Percentiles rank a stretch among this genome's conserved stretches.
Evolutionary conservation across 2,888 invertebrate genomes (phyloP).

Genomic region (Mythimna loreyi): DNA sequence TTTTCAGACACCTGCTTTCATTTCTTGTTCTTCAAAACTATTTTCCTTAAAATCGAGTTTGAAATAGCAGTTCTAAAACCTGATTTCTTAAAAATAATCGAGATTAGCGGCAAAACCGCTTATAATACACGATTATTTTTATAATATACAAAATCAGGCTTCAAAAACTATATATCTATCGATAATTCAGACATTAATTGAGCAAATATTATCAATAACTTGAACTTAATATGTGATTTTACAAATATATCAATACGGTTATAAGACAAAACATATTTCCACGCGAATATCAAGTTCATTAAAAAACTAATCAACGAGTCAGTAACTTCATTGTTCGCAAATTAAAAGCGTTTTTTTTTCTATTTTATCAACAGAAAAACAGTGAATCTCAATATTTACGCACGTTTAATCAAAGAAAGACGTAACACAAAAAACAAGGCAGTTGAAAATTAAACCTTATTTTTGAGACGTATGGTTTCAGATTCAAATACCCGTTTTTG

Average conservation of each 20-base stretch:
- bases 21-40: neutral
- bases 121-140: constrained; percentile 24
- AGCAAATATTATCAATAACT: constrained; percentile 29
- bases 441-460: too few species aligned
- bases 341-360: constrained; percentile 2
- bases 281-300: constrained; percentile 8
- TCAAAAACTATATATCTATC: neutral
- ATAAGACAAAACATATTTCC: constrained; percentile 1
- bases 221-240: constrained; percentile 23
- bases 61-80: constrained; percentile 2
- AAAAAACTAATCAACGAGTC: constrained; percentile 8
- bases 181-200: constrained; percentile 10
- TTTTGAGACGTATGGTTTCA: too few species aligned
- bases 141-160: neutral
- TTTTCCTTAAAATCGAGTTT: neutral
- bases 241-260: constrained; percentile 29
- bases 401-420: too few species aligned
- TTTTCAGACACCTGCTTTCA: constrained; percentile 12
- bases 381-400: neutral
- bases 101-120: constrained; percentile 45
- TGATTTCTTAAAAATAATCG: constrained; percentile 13
- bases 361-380: neutral
- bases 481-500: too few species aligned
- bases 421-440: too few species aligned
- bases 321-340: constrained; percentile 8